These are phyloP conservation scores for Drosophila neotestacea DNA, from an alignment of 2,888 invertebrate species.

Conservation along the genomic window DNA sequence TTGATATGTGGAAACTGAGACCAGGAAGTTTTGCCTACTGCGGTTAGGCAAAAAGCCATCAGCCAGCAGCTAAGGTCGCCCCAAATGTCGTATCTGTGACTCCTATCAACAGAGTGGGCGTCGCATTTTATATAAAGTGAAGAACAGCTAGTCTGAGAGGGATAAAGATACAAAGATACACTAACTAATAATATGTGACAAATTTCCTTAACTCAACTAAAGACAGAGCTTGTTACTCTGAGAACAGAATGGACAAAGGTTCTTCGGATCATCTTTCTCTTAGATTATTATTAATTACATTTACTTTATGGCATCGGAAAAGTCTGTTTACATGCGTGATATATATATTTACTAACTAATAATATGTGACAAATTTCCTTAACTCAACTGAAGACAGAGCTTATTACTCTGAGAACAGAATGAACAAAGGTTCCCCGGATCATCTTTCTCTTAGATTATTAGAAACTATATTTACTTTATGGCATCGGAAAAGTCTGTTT, in stretches of 20 bases:
- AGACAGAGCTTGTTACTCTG: too few relatives aligned
- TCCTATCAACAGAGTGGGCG: constrained; percentile 26
- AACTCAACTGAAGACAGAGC: too few relatives aligned
- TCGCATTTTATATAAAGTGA: constrained; percentile 9
- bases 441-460: background rate
- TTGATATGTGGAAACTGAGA: constrained; percentile 68
- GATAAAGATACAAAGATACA: too few relatives aligned
- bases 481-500: background rate
- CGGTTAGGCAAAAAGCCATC: constrained; percentile 40
- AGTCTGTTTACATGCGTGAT: background rate
- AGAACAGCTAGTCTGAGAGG: background rate
- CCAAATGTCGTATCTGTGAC: constrained; percentile 48
- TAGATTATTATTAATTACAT: background rate
- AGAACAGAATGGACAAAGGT: too few relatives aligned
- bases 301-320: background rate
- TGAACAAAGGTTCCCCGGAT: too few relatives aligned
- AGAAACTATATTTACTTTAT: background rate
- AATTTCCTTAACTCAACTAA: background rate
- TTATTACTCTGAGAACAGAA: too few relatives aligned
- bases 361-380: too few relatives aligned
- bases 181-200: too few relatives aligned
- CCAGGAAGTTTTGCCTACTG: constrained; percentile 54
- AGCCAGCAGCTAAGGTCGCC: constrained; percentile 64
- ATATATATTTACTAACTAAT: too few relatives aligned
- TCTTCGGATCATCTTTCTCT: too few relatives aligned